A percentile compares a stretch with the other conserved stretches of the same genome.
Evolutionary conservation across 2,888 invertebrate genomes (phyloP).

Genomic region (Ashinkailepas kermadecensis): DNA sequence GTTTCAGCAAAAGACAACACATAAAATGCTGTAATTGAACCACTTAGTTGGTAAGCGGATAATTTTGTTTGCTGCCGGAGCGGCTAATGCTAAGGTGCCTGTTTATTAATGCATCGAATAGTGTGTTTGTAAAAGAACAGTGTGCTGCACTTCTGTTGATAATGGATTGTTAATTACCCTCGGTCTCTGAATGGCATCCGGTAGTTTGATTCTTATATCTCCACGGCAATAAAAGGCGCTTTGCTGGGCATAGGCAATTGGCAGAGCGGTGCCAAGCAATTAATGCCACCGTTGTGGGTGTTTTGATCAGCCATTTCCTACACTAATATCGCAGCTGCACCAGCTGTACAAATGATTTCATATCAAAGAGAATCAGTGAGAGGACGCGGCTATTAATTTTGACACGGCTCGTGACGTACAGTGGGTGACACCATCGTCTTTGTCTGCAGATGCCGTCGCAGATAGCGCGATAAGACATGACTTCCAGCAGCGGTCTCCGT

Average conservation of each 20-base stretch:
- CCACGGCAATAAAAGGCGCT: background rate
- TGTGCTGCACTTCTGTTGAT: background rate
- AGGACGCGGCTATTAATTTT: background rate
- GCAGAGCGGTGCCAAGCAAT: background rate
- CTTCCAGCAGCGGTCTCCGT: too few relatives aligned
- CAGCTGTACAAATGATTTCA: background rate
- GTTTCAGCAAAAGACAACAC: background rate
- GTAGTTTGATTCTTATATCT: background rate
- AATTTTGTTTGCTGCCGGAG: background rate
- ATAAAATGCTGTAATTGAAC: constrained; percentile 11
- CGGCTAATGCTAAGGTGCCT: background rate
- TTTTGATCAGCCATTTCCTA: background rate
- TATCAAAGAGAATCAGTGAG: background rate
- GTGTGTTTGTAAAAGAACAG: background rate
- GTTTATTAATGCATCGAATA: constrained; percentile 12
- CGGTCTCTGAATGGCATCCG: background rate
- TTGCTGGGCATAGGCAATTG: background rate
- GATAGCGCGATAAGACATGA: too few relatives aligned
- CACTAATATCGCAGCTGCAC: background rate
- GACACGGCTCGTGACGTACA: background rate
- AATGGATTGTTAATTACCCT: constrained; percentile 10
- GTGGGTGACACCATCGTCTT: background rate
- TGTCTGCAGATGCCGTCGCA: background rate
- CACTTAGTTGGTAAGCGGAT: background rate
- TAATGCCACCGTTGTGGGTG: background rate